Base-by-base conservation (phyloP, 2,888 invertebrate genomes). In the Eupithecia dodoneata region DNA sequence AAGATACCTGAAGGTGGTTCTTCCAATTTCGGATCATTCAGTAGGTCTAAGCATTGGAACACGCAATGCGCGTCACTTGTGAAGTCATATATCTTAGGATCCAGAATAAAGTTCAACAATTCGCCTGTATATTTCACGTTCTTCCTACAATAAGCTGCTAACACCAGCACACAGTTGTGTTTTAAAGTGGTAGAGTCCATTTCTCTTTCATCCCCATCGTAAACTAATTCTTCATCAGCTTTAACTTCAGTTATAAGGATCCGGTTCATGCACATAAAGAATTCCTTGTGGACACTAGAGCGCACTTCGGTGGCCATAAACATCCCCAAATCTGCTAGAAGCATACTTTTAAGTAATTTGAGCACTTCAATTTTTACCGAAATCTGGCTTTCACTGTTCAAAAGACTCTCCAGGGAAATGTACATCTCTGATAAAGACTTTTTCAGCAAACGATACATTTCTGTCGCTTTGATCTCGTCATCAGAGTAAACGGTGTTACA, bases 71-170 rank as follows among this genome's bases (percentile, higher is more conserved):
- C 85, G 82, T 95, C 86, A 5, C 82, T 83, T 30, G 83, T 77
- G 75, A 93, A 93, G 80, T 91, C 89, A 76, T 93, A 95, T 18
- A 91, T 80, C 77, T 89, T 88, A 2, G 87, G 84, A 77, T 93
- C 90, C 18, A 95, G 83, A 73, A 95, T 89, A 45, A 92, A 85
- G 63, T 91, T 90, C 2, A 93, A 81, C 79, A 94, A 83, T 80
- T 94, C 93, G 13, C 89, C 87, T 63, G 91, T 89, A 78, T 90
- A 92, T 66, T 86, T 85, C 4, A 86, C 87, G 7, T 83, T 79
- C 74, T 87, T 87, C 74, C 87, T 89, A 80, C 94, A 94, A 82
- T 92, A 95, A 4, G 91, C 90, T 7, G 93, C 91, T 13, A 95
- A 83, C 10, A 92, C 81, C 73, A 87, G 86, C 7, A 93, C 85